Evolutionary conservation across 1,140 invertebrate species (phyloP).

Genomic region (Ceratina calcarata): DNA sequence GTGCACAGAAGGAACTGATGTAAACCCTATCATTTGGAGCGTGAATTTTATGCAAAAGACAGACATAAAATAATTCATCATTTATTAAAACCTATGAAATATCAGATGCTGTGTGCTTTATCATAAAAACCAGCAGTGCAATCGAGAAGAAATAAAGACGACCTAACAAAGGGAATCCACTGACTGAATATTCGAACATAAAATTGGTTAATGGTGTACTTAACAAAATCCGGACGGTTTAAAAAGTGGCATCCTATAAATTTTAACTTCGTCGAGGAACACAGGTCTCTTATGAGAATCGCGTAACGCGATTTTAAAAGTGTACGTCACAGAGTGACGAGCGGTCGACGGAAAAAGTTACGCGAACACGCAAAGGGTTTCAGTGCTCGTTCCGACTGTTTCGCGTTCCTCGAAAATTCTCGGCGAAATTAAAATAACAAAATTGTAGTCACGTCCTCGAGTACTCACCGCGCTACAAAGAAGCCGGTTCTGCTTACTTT

Average conservation of each 20-base stretch:
- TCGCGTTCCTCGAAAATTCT: neutral
- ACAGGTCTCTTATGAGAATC: neutral
- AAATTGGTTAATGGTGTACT: neutral
- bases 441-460: neutral
- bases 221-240: neutral
- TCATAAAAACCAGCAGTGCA: too few relatives aligned
- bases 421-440: neutral
- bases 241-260: neutral
- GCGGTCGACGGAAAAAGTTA: neutral
- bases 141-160: too few relatives aligned
- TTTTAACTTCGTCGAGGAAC: neutral
- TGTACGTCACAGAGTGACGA: neutral
- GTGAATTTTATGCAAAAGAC: too few relatives aligned
- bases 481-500: too few relatives aligned
- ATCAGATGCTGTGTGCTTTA: too few relatives aligned
- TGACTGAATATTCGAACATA: too few relatives aligned
- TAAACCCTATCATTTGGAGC: too few relatives aligned
- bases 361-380: neutral
- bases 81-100: too few relatives aligned
- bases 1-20: too few relatives aligned
- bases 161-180: too few relatives aligned
- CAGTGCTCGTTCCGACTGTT: neutral
- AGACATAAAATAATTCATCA: too few relatives aligned
- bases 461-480: too few relatives aligned
- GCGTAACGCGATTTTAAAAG: neutral